These are phyloP conservation scores for Drosophila differens DNA, from an alignment of 2,888 invertebrate genomes.

Conservation along the genomic window DNA sequence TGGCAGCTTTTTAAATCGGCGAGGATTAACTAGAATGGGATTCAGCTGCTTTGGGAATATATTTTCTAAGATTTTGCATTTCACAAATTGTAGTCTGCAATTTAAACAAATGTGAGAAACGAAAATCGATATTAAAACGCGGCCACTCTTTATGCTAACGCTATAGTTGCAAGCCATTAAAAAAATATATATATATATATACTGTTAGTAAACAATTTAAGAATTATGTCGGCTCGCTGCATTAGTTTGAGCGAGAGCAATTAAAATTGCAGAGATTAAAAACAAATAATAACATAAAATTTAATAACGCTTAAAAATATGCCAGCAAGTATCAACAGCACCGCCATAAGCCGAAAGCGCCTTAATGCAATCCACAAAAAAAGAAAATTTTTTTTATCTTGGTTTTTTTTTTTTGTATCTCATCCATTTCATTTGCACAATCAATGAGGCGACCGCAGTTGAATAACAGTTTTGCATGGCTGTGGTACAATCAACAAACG, in stretches of 20 bases:
- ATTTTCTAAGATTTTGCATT: background rate
- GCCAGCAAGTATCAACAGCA: background rate
- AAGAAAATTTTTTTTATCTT: slow-evolving; percentile 17
- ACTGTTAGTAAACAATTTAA: slow-evolving; percentile 2
- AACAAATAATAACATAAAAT: slow-evolving; percentile 65
- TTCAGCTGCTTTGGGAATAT: background rate
- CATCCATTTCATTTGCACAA: slow-evolving; percentile 56
- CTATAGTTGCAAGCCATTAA: background rate
- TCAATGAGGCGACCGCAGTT: slow-evolving; percentile 63
- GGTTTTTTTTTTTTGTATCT: slow-evolving; percentile 11
- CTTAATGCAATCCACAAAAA: slow-evolving; percentile 24
- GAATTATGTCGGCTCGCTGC: slow-evolving; percentile 10
- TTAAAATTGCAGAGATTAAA: slow-evolving; percentile 70
- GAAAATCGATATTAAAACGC: background rate
- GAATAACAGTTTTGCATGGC: slow-evolving; percentile 45
- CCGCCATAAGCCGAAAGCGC: slow-evolving; percentile 1
- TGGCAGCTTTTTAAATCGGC: background rate
- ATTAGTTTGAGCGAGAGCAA: slow-evolving; percentile 29
- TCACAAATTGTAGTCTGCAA: background rate
- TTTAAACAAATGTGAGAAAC: background rate
- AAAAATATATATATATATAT: background rate
- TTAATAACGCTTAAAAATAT: slow-evolving; percentile 48
- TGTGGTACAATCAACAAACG: slow-evolving; percentile 8
- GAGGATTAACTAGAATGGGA: background rate
- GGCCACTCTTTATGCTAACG: background rate